Evolutionary conservation across 2,797 vertebrate genomes (phyloP).

Genomic region (Typhlichthys subterraneus): DNA sequence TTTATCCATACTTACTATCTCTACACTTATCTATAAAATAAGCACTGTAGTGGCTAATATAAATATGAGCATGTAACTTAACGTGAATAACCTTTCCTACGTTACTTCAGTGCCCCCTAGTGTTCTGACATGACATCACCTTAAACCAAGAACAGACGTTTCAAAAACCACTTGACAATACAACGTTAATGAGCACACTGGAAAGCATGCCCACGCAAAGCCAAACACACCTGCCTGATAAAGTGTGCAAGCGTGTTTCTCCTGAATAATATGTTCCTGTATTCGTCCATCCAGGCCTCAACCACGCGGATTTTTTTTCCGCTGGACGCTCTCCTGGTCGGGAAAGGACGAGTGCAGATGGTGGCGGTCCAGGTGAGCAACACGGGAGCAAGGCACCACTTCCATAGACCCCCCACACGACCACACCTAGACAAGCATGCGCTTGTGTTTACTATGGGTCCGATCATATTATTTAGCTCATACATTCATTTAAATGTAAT

Average conservation of each 20-base stretch:
- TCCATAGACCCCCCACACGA: slow-evolving; percentile 90
- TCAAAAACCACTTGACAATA: neutral
- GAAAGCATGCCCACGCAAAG: slow-evolving; percentile 18
- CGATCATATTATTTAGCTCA: too few species aligned
- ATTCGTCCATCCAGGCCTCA: slow-evolving; percentile 86
- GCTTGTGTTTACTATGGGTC: too few species aligned
- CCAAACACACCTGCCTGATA: slow-evolving; percentile 76
- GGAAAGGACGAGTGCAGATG: slow-evolving; percentile 50
- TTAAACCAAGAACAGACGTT: too few species aligned
- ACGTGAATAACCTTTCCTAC: too few species aligned
- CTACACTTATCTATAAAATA: too few species aligned
- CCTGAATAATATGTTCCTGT: slow-evolving; percentile 86
- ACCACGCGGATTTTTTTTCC: slow-evolving; percentile 84
- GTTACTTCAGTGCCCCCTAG: too few species aligned
- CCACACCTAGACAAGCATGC: slow-evolving; percentile 78
- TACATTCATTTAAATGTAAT: too few species aligned
- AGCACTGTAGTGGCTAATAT: too few species aligned
- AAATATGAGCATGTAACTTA: too few species aligned
- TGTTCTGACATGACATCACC: too few species aligned
- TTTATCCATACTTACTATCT: too few species aligned
- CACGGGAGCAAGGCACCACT: slow-evolving; percentile 87
- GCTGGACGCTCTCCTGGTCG: slow-evolving; percentile 76
- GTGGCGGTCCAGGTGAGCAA: slow-evolving; percentile 78
- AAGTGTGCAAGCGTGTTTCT: slow-evolving; percentile 80
- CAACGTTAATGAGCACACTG: neutral